Evolutionary conservation across 1,140 invertebrate genomes (phyloP).

Genomic region (Drosophila pectinifera): DNA sequence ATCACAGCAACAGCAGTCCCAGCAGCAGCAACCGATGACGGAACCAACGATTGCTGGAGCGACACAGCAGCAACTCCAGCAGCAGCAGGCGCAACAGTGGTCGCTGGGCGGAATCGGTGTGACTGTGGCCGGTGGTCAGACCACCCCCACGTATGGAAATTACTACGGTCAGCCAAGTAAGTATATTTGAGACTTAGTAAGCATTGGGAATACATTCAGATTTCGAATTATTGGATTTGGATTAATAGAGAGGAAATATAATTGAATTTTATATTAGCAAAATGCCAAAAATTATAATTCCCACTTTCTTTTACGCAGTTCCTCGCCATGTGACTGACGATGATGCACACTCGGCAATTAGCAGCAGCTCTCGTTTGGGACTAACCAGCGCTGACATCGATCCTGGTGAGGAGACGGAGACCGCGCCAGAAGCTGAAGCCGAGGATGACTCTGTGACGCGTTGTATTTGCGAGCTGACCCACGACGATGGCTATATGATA

Average conservation of each 20-base stretch:
- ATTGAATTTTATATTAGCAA: background rate
- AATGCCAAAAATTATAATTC: slow-evolving; percentile 3
- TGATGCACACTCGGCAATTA: slow-evolving; percentile 89
- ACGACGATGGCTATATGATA: slow-evolving; percentile 99
- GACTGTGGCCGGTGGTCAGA: slow-evolving; percentile 39
- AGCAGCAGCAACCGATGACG: slow-evolving; percentile 25
- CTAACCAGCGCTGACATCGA: slow-evolving; percentile 87
- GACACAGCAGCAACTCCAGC: slow-evolving; percentile 28
- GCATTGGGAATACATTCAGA: background rate
- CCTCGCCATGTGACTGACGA: slow-evolving; percentile 85
- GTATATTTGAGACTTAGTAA: slow-evolving; percentile 9
- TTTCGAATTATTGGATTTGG: background rate
- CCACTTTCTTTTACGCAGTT: slow-evolving; percentile 47
- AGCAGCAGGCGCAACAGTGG: slow-evolving; percentile 77
- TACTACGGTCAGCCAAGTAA: slow-evolving; percentile 75
- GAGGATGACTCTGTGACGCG: slow-evolving; percentile 95
- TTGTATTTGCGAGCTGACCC: slow-evolving; percentile 97
- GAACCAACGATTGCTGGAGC: slow-evolving; percentile 13
- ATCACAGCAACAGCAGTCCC: slow-evolving; percentile 82
- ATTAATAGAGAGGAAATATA: background rate
- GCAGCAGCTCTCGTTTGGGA: slow-evolving; percentile 85
- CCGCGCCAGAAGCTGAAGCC: slow-evolving; percentile 93
- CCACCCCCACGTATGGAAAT: slow-evolving; percentile 39
- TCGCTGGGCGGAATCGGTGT: slow-evolving; percentile 80
- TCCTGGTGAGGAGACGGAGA: slow-evolving; percentile 93